Evolutionary conservation across 1,140 invertebrate species (phyloP), one percentile per base, ranked within the genome.

Genomic region (Leucophenga varia): DNA sequence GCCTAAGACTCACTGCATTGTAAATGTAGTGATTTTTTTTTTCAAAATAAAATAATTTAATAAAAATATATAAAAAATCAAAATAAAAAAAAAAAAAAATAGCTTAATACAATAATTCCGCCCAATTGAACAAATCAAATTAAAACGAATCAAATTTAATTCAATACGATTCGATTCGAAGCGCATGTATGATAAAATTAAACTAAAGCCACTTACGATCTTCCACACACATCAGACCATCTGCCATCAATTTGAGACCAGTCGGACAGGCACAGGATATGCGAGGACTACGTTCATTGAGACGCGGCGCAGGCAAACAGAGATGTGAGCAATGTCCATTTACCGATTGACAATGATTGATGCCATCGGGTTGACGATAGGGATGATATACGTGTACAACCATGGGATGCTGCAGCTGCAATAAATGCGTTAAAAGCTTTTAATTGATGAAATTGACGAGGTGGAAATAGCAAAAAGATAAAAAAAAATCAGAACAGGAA

Each of bases 331-430:
- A 94, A 70, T 88, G 87, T 9, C 89, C 90, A 75, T 92, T 92
- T 9, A 89, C 86, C 13, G 87, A 86, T 54, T 88, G 86, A 78
- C 93, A 97, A 74, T 93, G 85, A 80, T 95, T 95, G 52, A 86
- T 82, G 46, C 89, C 88, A 69, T 91, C 89, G 2, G 90, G 90
- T 72, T 93, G 90, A 42, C 90, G 83, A 72, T 91, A 92, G 14
- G 89, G 89, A 77, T 91, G 91, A 76, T 93, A 93, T 20, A 94
- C 89, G 73, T 92, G 90, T 39, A 97, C 88, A 34, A 90, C 90
- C 93, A 97, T 96, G 2, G 94, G 94, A 77, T 87, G 84, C 75
- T 92, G 86, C 1, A 89, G 79, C 79, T 90, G 78, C 43, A 75
- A n/a, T n/a, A n/a, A n/a, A n/a, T n/a, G n/a, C n/a, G n/a, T n/a